These are phyloP conservation scores for Hermetia illucens DNA, from an alignment of 1,140 invertebrate genomes.

Conservation along the genomic window DNA sequence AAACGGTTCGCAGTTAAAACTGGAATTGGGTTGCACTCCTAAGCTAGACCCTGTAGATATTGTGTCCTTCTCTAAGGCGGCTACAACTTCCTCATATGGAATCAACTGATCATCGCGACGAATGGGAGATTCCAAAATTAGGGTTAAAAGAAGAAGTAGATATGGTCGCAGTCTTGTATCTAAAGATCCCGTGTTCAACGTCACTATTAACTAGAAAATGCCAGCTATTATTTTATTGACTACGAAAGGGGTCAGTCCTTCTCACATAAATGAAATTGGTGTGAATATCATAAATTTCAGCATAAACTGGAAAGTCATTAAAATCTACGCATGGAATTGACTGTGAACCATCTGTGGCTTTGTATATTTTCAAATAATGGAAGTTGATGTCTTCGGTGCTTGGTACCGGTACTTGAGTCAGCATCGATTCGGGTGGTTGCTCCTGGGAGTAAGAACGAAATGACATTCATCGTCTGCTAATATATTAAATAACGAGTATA, in stretches of 20 bases:
- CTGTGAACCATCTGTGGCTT: conserved; percentile 37
- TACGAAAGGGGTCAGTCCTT: conserved; percentile 17
- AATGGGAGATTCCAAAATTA: conserved; percentile 51
- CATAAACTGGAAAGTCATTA: conserved; percentile 51
- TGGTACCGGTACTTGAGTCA: conserved; percentile 55
- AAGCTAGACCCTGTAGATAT: conserved; percentile 41
- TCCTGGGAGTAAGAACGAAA: not conserved
- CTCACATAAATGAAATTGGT: conserved; percentile 78
- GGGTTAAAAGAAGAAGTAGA: conserved; percentile 55
- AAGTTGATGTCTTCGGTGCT: conserved; percentile 51
- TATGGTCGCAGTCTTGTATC: conserved; percentile 45
- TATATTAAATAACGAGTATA: not conserved
- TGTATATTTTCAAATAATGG: conserved; percentile 41
- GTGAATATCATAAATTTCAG: conserved; percentile 63
- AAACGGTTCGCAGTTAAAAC: conserved; percentile 48
- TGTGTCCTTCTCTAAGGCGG: conserved; percentile 58
- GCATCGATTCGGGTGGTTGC: conserved; percentile 43
- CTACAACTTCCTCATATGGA: conserved; percentile 59
- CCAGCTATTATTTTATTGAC: conserved; percentile 1
- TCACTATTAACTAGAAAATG: conserved; percentile 42
- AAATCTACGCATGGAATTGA: conserved; percentile 46
- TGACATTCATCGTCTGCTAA: no score
- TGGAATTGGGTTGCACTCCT: conserved; percentile 35
- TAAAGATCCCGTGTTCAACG: conserved; percentile 59
- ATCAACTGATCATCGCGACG: conserved; percentile 39